Percentiles rank a stretch among this genome's conserved stretches.
Conservation (phyloP, 2,888 invertebrate species). For the Cheilosia grossa region DNA sequence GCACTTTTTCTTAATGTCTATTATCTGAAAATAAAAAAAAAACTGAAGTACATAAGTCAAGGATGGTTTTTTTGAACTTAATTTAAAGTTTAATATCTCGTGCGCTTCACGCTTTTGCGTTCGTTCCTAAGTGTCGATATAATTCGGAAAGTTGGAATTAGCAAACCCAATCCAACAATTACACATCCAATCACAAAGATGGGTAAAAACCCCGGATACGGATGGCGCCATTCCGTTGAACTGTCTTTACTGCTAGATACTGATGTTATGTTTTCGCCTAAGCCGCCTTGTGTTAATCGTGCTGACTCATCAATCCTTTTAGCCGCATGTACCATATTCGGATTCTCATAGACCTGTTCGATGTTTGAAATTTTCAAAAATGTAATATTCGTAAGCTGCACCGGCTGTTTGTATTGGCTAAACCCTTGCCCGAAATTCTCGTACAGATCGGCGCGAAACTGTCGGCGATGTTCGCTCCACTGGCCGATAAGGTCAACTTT, state of each 20-base stretch:
- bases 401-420: constrained; percentile 77
- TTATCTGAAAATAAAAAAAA: too few relatives aligned
- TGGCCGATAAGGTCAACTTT: constrained; percentile 80
- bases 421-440: constrained; percentile 80
- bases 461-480: constrained; percentile 79
- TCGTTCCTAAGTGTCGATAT: constrained; percentile 21
- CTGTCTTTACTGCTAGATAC: constrained; percentile 27
- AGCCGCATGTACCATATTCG: constrained; percentile 77
- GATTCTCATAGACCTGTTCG: constrained; percentile 79
- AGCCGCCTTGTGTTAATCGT: constrained; percentile 46
- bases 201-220: constrained; percentile 78
- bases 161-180: constrained; percentile 76
- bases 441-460: constrained; percentile 79
- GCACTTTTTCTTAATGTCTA: not conserved
- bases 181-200: constrained; percentile 78
- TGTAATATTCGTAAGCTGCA: constrained; percentile 76
- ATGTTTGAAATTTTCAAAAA: constrained; percentile 79
- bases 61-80: not conserved
- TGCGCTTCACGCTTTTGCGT: not conserved
- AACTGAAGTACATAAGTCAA: not conserved
- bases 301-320: constrained; percentile 64
- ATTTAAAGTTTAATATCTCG: not conserved
- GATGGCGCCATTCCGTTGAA: constrained; percentile 45
- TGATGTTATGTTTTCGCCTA: constrained; percentile 74
- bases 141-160: constrained; percentile 73